These are phyloP conservation scores for Callyntrura sp. DNA, from an alignment of 2,888 invertebrate species.

Conservation along the genomic window DNA sequence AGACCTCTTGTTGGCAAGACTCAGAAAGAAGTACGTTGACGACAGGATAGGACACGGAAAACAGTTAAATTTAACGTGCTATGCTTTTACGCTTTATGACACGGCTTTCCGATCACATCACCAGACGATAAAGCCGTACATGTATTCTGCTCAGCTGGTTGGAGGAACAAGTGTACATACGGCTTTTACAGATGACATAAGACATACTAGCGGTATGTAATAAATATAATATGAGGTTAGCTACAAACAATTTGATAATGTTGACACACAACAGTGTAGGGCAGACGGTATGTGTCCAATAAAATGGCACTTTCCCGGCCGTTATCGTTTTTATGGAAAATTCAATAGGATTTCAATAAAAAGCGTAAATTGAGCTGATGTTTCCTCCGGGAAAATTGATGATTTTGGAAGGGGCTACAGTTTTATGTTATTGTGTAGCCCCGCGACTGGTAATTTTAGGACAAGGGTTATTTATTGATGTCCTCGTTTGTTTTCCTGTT, in stretches of 20 bases:
- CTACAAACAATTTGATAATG: constrained; percentile 47
- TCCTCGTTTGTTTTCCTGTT: no score
- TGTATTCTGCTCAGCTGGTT: no score
- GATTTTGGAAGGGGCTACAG: no score
- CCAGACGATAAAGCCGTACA: no score
- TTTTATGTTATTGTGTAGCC: no score
- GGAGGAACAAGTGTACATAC: constrained; percentile 7
- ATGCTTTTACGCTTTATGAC: constrained; percentile 42
- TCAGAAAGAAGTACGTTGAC: not conserved
- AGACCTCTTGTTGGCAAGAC: not conserved
- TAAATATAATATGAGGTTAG: no score
- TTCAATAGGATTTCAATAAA: constrained; percentile 34
- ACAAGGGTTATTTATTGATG: no score
- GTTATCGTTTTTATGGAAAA: constrained; percentile 17
- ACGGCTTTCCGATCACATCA: constrained; percentile 45
- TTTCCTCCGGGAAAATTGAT: no score
- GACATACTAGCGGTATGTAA: no score
- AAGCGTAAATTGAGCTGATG: constrained; percentile 17
- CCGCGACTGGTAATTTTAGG: no score
- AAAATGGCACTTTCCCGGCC: not conserved
- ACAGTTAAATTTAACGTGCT: constrained; percentile 50
- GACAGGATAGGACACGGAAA: not conserved
- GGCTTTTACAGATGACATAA: no score
- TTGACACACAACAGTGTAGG: not conserved
- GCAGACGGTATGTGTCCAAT: no score